Percentiles rank a stretch among this genome's conserved stretches.
Evolutionary conservation across 2,113 vertebrate genomes (phyloP).

Genomic region (Psilopsiagon aurifrons): DNA sequence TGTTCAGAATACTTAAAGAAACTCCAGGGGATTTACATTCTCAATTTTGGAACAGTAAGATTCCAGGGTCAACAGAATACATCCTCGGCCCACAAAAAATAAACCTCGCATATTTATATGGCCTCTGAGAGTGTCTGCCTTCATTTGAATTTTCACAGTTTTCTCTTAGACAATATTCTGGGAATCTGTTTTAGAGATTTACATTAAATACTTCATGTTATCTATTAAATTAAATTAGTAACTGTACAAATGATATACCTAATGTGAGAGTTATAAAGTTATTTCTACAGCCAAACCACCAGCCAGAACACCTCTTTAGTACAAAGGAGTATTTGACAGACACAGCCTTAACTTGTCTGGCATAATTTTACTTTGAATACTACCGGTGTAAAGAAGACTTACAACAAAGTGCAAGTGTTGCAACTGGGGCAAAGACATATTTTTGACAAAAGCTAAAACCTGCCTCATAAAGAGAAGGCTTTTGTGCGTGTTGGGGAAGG

Average conservation of each 20-base stretch:
- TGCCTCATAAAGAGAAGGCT: not conserved
- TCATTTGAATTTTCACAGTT: not conserved
- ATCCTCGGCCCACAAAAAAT: not conserved
- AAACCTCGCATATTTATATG: not conserved
- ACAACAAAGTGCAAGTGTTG: not conserved
- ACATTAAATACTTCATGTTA: accelerated
- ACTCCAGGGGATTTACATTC: not conserved
- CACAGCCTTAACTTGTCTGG: not conserved
- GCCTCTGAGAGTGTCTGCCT: not conserved
- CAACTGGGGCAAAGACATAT: not conserved
- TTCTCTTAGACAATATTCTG: not conserved
- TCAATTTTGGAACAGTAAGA: not conserved
- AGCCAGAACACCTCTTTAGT: not conserved
- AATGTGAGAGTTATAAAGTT: not conserved
- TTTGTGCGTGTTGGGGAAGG: not conserved
- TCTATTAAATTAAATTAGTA: not conserved
- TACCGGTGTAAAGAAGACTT: not conserved
- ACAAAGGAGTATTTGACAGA: not conserved
- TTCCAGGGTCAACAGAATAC: not conserved
- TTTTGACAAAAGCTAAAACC: not conserved
- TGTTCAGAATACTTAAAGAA: not conserved
- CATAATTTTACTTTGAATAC: not conserved
- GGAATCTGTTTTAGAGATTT: not conserved
- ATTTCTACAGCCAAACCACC: not conserved
- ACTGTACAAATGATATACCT: not conserved